Base-by-base conservation (phyloP, 1,140 invertebrate species). In the Neoseiulus cucumeris region DNA sequence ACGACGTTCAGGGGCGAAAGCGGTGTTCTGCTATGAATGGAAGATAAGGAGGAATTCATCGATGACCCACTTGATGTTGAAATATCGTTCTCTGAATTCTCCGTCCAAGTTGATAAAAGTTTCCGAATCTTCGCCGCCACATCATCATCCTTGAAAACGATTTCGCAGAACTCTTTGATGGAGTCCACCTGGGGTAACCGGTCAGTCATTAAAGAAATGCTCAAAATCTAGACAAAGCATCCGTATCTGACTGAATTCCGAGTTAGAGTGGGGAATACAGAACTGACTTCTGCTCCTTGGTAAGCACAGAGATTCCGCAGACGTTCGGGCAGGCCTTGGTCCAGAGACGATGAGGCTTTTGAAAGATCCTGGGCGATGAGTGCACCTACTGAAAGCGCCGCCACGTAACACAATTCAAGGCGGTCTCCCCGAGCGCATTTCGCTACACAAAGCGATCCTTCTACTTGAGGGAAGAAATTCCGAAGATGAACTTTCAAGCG, bases 331-430 rank as follows among this genome's bases (percentile, higher is more conserved):
- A 59, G 1, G 14, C 33, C 22, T 2, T 59, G 51, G 14, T 59
- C 51, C 22, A 33, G 51, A 17, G 51, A 59, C 14, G 51, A 17
- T 12, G 51, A 59, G 4, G 25, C 33, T 33, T 25, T n/a, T 20
- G 51, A 59, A 9, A 59, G 33, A 33, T 59, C 51, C 51, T 59
- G 51, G 14, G 51, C 51, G 14, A 59, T 59, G 14, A 59, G 51
- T 14, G 51, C 51, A 29, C 51, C 51, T 20, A 59, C 17, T 25
- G 51, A 59, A 14, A 59, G 22, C 5, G 51, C 51, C 22, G 51
- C 14, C 17, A 33, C 51, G 25, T 29, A 25, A 33, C 14, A 17
- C 33, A 59, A 33, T 33, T 59, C 51, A 9, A 59, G 33, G 12
- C 25, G 17, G 1, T 59, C 51, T n/a, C 51, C 51, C 2, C 33